Conservation (phyloP, 2,113 vertebrate genomes). For the Mesoclemmys tuberculata region DNA sequence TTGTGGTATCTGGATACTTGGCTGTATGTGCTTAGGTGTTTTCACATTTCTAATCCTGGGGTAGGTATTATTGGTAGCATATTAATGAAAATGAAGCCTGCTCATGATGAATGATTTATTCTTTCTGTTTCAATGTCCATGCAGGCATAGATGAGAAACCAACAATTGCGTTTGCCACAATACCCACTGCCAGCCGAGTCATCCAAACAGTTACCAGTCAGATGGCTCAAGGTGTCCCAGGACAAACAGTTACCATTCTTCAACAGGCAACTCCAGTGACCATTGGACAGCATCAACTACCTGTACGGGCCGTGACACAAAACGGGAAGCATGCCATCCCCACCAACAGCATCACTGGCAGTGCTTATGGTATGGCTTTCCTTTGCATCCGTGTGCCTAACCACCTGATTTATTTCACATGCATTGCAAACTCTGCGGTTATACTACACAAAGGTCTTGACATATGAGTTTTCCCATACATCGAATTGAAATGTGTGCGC, state of each 20-base stretch:
- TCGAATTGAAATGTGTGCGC: neutral
- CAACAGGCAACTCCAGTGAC: constrained; percentile 83
- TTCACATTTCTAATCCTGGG: neutral
- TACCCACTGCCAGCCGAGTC: constrained; percentile 85
- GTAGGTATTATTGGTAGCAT: neutral
- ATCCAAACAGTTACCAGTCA: constrained; percentile 92
- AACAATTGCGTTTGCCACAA: constrained; percentile 79
- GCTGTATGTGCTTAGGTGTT: neutral
- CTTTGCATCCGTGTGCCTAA: neutral
- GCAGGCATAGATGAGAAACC: constrained; percentile 85
- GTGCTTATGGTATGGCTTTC: constrained; percentile 83
- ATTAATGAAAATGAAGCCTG: neutral
- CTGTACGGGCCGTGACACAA: constrained; percentile 89
- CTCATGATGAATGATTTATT: neutral
- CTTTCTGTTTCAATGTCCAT: neutral
- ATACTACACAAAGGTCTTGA: neutral
- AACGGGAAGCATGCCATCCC: constrained; percentile 91
- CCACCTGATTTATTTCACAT: neutral
- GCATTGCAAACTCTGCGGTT: neutral
- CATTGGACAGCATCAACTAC: constrained; percentile 92
- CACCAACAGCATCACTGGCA: constrained; percentile 81
- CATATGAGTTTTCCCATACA: neutral
- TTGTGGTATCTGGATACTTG: neutral
- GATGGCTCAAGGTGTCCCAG: constrained; percentile 81
- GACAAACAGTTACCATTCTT: constrained; percentile 86